These are phyloP conservation scores for Macroramphosus scolopax DNA, from an alignment of 2,797 vertebrate species.

Conservation along the genomic window DNA sequence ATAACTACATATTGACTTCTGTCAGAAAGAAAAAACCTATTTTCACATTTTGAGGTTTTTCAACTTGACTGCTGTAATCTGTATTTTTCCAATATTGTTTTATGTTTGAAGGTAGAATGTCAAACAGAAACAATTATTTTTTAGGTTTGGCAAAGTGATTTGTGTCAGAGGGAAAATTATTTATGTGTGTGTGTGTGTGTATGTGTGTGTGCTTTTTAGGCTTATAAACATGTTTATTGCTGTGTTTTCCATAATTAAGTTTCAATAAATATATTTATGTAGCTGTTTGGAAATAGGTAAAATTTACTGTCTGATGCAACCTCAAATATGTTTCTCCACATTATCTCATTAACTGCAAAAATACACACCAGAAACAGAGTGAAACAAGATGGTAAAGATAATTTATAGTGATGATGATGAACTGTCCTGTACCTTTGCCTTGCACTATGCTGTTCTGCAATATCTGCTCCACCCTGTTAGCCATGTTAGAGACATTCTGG, in stretches of 20 bases:
- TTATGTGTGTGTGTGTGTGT: too few species aligned
- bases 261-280: too few species aligned
- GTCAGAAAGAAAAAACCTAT: too few species aligned
- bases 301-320: too few species aligned
- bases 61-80: neutral
- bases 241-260: too few species aligned
- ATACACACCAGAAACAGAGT: slow-evolving; percentile 37
- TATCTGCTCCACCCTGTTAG: slow-evolving; percentile 92
- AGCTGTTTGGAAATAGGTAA: too few species aligned
- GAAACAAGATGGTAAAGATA: too few species aligned
- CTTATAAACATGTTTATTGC: too few species aligned
- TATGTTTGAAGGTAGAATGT: slow-evolving; percentile 5
- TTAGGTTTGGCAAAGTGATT: slow-evolving; percentile 5
- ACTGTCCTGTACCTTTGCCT: slow-evolving; percentile 78
- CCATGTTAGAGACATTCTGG: slow-evolving; percentile 95
- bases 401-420: neutral
- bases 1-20: too few species aligned
- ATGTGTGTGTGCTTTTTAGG: too few species aligned
- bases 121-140: slow-evolving; percentile 6
- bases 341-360: slow-evolving; percentile 42
- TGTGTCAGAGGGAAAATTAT: slow-evolving; percentile 13
- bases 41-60: neutral
- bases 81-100: neutral
- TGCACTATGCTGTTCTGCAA: slow-evolving; percentile 87
- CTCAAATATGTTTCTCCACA: too few species aligned